Evolutionary conservation across 2,888 invertebrate genomes (phyloP), one percentile per base, ranked within the genome.

Genomic region (Julus scanicus): DNA sequence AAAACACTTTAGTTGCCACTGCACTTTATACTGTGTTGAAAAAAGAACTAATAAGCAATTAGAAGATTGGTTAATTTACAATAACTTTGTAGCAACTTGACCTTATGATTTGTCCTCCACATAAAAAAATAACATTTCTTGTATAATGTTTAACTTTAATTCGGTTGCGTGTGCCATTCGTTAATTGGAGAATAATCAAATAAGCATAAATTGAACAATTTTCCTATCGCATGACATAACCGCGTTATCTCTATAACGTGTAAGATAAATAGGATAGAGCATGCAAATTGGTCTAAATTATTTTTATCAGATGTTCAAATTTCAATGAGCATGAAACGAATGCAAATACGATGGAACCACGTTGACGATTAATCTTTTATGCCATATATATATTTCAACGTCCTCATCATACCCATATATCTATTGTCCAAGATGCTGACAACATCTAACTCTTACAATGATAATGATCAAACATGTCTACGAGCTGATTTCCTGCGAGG

Each of bases 41-140:
- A 0, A 63, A 63, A 20, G 63, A 63, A 20, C 63, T 63, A 63
- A 63, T 63, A 63, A 63, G 63, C 63, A 63, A 63, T 63, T 63
- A 63, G 63, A 57, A 57, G 17, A 63, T 63, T 63, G 20, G 63
- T 63, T n/a, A 63, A 63, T 63, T 15, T n/a, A 63, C 63, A 63
- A 63, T 63, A 63, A 63, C n/a, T n/a, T n/a, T n/a, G n/a, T 17
- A 63, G 63, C n/a, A 63, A 63, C n/a, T 63, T 63, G 63, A 63
- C 63, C 63, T 63, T 63, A 63, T 63, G 63, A 63, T 63, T 63
- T 63, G n/a, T 63, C 20, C 63, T 63, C 63, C 57, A 17, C 57
- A 49, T 57, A 57, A 57, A 57, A 57, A 57, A 57, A 17, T 2
- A 57, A 17, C 49, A 57, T 57, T 17, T 57, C 13, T 63, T 63